phyloP scores from a whole-genome alignment of 2,797 vertebrate genomes.

The Cheirogaleus major region DNA sequence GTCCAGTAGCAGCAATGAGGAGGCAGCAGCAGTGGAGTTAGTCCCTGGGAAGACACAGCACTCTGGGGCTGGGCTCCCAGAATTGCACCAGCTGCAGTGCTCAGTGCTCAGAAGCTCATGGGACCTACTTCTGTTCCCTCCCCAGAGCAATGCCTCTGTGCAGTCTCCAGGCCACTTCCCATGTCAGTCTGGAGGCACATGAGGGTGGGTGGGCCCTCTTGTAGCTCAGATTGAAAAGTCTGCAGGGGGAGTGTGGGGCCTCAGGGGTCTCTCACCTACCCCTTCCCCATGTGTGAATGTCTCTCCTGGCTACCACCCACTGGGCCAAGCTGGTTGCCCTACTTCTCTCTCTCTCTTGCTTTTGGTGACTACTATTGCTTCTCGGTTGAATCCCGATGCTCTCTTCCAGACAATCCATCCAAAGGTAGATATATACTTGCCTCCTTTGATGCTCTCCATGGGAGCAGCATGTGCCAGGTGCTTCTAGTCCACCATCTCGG shows the following conservation, averaged over 20 bases:
- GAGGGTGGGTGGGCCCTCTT: neutral
- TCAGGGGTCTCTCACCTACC: neutral
- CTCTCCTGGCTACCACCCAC: neutral
- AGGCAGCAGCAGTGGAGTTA: neutral
- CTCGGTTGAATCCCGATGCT: neutral
- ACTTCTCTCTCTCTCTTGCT: neutral
- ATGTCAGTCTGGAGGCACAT: neutral
- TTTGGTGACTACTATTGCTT: neutral
- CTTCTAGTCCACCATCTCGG: neutral
- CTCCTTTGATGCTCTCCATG: neutral
- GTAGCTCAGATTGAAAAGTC: neutral
- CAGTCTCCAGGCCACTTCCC: neutral
- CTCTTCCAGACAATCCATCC: neutral
- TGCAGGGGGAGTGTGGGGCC: neutral
- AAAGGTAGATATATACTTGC: neutral
- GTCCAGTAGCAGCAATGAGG: neutral
- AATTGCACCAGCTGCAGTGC: neutral
- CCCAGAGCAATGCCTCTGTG: neutral
- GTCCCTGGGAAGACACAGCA: neutral
- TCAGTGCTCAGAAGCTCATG: neutral
- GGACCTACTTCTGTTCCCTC: neutral
- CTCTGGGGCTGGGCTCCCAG: neutral
- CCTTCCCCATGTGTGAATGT: neutral
- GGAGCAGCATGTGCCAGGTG: neutral
- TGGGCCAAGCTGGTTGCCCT: neutral